phyloP scores from a whole-genome alignment of 2,113 vertebrate genomes.

The Naja naja region DNA sequence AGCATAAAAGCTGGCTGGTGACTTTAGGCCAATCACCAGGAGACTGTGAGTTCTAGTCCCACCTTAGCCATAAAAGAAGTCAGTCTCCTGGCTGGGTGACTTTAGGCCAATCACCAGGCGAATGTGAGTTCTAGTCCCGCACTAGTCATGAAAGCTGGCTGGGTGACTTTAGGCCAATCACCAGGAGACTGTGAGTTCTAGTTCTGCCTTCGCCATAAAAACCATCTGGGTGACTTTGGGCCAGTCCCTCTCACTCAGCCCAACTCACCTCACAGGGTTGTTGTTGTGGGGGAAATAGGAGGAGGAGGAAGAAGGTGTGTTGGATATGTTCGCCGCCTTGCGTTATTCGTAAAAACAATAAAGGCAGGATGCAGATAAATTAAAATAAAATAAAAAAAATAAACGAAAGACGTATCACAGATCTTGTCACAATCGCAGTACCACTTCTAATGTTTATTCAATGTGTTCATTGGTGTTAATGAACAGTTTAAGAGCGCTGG shows the following conservation, averaged over 20 bases:
- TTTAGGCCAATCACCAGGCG: too few relatives aligned
- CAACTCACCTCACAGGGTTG: background rate
- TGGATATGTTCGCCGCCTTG: background rate
- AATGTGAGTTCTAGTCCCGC: too few relatives aligned
- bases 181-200: background rate
- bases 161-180: background rate
- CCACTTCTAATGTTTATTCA: background rate
- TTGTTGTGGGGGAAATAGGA: background rate
- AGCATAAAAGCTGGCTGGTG: too few relatives aligned
- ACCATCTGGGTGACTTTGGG: background rate
- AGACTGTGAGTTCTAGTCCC: too few relatives aligned
- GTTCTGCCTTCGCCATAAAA: background rate
- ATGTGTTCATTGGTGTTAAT: background rate
- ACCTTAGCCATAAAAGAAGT: too few relatives aligned
- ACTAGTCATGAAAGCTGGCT: background rate
- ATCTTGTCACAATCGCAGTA: background rate
- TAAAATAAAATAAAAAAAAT: background rate
- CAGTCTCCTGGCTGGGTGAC: too few relatives aligned
- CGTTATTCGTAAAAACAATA: background rate
- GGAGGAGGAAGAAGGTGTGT: background rate
- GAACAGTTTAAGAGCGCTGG: background rate
- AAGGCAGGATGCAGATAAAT: background rate
- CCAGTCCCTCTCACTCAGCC: background rate
- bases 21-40: too few relatives aligned
- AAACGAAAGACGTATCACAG: background rate